Evolutionary conservation across 2,888 invertebrate genomes (phyloP).

Genomic region (Mythimna lalbum): DNA sequence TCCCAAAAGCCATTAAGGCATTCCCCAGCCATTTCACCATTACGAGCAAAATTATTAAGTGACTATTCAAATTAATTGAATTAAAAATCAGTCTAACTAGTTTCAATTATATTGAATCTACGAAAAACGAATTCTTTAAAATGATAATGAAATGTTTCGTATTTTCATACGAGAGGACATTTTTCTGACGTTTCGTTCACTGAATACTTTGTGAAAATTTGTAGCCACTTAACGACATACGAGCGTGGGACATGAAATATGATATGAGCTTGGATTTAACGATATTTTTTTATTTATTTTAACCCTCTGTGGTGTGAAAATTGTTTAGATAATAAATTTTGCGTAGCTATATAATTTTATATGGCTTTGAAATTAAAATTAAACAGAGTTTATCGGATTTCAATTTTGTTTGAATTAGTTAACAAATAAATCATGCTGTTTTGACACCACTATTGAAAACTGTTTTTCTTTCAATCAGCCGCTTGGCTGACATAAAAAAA

Average conservation of each 20-base stretch:
- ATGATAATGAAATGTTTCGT: constrained; percentile 52
- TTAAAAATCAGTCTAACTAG: not conserved
- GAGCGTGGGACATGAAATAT: constrained; percentile 18
- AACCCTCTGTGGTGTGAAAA: not conserved
- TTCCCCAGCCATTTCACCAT: not conserved
- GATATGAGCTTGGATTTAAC: constrained; percentile 16
- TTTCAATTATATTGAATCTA: constrained; percentile 9
- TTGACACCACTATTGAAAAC: not conserved
- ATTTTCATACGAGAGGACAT: constrained; percentile 48
- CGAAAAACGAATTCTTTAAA: constrained; percentile 19
- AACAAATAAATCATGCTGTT: not conserved
- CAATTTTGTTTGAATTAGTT: not conserved
- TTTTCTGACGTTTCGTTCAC: constrained; percentile 53
- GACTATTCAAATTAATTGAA: not conserved
- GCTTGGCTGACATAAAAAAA: too few relatives aligned
- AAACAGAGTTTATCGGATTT: not conserved
- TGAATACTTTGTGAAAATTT: constrained; percentile 49
- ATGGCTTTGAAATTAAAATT: not conserved
- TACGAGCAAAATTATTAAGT: not conserved
- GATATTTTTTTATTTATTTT: constrained; percentile 45
- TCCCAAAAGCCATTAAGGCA: not conserved
- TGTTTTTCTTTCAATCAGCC: not conserved
- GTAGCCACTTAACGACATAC: constrained; percentile 53
- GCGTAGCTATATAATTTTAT: not conserved
- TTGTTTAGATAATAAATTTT: constrained; percentile 23